These are phyloP conservation scores for Eulemur rufifrons DNA, from an alignment of 2,113 vertebrate species.

Conservation along the genomic window DNA sequence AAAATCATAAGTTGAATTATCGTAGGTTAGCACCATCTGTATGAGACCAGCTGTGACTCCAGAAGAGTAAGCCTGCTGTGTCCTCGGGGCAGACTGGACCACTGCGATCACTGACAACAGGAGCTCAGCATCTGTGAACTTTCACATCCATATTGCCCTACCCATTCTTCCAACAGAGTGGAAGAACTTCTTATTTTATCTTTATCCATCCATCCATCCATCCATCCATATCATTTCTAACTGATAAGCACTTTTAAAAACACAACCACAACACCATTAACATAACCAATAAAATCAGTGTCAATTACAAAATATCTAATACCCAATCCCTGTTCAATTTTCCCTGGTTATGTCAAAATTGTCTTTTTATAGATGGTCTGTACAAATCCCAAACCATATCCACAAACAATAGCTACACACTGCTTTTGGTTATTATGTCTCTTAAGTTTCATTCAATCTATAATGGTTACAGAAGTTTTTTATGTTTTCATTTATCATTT, in stretches of 20 bases:
- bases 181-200: background rate
- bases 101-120: background rate
- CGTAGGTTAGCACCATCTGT: background rate
- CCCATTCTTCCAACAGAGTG: background rate
- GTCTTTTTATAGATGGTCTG: background rate
- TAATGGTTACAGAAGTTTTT: background rate
- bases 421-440: background rate
- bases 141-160: rapidly evolving
- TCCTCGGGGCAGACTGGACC: background rate
- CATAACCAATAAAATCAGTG: background rate
- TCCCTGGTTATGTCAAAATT: background rate
- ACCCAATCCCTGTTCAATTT: background rate
- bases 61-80: background rate
- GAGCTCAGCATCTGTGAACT: background rate
- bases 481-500: background rate
- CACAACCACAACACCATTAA: background rate
- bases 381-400: background rate
- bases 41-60: rapidly evolving
- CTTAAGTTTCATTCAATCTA: background rate
- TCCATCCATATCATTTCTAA: background rate
- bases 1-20: background rate
- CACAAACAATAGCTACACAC: background rate
- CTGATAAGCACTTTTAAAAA: background rate
- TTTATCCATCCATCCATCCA: background rate
- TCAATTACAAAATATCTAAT: background rate